Base-by-base conservation (phyloP, 2,888 invertebrate species). In the Mimachlamys varia region DNA sequence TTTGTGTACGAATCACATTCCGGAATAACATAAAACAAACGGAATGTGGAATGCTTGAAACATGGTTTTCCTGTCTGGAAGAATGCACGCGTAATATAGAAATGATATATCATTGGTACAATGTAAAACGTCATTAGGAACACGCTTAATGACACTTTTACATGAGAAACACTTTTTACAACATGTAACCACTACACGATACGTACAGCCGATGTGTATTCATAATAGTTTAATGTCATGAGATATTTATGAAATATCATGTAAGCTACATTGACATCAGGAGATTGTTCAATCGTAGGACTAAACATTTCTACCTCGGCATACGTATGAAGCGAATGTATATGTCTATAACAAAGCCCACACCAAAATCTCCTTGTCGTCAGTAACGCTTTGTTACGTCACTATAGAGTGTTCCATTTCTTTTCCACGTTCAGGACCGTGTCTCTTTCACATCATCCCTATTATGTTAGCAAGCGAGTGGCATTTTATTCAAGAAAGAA, bases 401-500 rank as follows among this genome's bases (percentile, higher is more conserved):
- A 53, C 44, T 10, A 53, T 13, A 22, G 58, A n/a, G n/a, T 22
- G 19, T 7, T 44, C 22, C 22, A 58, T 2, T 3, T n/a, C 58
- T 10, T 58, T 2, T 19, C 22, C 58, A 19, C 58, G 58, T 22
- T 58, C 4, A 58, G 58, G 58, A n/a, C 10, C 3, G 2, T 19
- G 58, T 22, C 76, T 7, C 76, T 27, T 22, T 13, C 76, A 76
- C 76, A 12, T 27, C 33, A 76, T 27, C 33, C 27, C 76, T 27
- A 33, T 76, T 7, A 76, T 76, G 58, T 58, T 58, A n/a, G 76
- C 76, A 76, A 76, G 27, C 76, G 76, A 76, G 76, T 76, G 76
- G 76, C 27, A 76, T 76, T 27, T 27, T 76, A 62, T 76, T 17
- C 7, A 76, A 76, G 76, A 33, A 76, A 76, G 27, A 76, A 19